A percentile compares a stretch with the other conserved stretches of the same genome.
Evolutionary conservation across 37 sponge, comb jelly and placozoan genomes (phyloP).

Genomic region (Beroe ovata): DNA sequence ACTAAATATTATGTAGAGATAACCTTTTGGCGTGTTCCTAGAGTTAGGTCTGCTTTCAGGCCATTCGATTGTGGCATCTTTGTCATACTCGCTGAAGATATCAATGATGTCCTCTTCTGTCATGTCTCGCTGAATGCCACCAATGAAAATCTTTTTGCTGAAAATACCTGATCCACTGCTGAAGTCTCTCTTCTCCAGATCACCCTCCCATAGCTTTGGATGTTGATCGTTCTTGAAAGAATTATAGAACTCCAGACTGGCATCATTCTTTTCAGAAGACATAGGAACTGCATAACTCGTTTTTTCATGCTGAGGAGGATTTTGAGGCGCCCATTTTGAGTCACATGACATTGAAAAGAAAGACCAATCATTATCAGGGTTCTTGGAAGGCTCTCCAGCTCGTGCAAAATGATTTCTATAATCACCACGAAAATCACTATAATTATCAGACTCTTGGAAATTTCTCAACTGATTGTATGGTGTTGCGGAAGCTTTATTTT

Average conservation of each 20-base stretch:
- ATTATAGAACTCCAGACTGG: constrained; percentile 45
- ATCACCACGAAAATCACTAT: background rate
- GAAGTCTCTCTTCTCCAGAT: constrained; percentile 26
- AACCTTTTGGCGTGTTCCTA: constrained; percentile 41
- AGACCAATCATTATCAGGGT: background rate
- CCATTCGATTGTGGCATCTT: constrained; percentile 36
- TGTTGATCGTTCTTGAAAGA: constrained; percentile 49
- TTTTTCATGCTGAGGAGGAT: background rate
- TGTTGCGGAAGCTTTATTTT: background rate
- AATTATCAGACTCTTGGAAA: background rate
- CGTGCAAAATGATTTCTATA: background rate
- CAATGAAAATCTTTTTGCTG: constrained; percentile 67
- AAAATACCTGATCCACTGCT: constrained; percentile 59
- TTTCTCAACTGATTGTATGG: background rate
- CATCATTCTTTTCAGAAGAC: background rate
- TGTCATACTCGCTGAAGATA: constrained; percentile 32
- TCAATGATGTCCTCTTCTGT: constrained; percentile 40
- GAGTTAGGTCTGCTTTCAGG: constrained; percentile 57
- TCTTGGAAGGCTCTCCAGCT: background rate
- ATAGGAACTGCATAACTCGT: background rate
- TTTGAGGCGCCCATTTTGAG: background rate
- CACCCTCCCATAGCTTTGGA: constrained; percentile 65
- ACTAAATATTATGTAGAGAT: constrained; percentile 32
- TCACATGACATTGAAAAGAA: constrained; percentile 30
- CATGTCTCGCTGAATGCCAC: constrained; percentile 49